Evolutionary conservation across 2,113 vertebrate genomes (phyloP), one percentile per base, ranked within the genome.

Genomic region (Salvator merianae): DNA sequence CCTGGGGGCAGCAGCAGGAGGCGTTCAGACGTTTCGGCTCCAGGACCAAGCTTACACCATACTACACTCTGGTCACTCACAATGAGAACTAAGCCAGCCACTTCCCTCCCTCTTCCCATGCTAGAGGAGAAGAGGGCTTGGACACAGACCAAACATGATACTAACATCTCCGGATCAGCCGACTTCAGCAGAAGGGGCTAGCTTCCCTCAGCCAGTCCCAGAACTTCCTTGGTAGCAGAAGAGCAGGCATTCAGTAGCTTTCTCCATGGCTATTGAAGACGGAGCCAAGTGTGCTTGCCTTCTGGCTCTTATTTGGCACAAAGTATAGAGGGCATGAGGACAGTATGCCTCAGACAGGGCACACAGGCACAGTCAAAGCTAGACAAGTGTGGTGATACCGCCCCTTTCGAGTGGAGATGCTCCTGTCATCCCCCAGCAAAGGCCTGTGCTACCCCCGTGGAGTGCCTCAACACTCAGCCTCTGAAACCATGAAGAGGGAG

Each of bases 401-500:
- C 32, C 81, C 69, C 75, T 82, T 75, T 24, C 9, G 55, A 69
- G 36, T 53, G 40, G 73, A 76, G 65, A 85, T 79, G 85, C 81
- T 86, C 87, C 47, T 63, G 50, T 81, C 86, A 87, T 84, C 86
- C 85, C 91, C 91, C 88, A 90, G 91, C 89, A 89, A 90, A 91
- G 91, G 91, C 93, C 86, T 88, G 81, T 87, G 82, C 88, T 88
- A 91, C 84, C 50, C 2, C 78, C 66, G 20, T 3, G 59, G 2
- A 0, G 62, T 0, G 34, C 2, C 91, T 97, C 94, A 99, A 97
- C 99, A 99, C 90, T 99, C 99, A 0, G 98, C 99, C 89, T 99
- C 99, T 0, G 98, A 99, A 92, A 99, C 97, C 50, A 98, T 95
- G 87, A 99, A 99, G 93, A 99, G 98, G 95, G 98, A 97, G 90